Base-by-base conservation (phyloP, 2,888 invertebrate species). In the Ectemnius continuus region DNA sequence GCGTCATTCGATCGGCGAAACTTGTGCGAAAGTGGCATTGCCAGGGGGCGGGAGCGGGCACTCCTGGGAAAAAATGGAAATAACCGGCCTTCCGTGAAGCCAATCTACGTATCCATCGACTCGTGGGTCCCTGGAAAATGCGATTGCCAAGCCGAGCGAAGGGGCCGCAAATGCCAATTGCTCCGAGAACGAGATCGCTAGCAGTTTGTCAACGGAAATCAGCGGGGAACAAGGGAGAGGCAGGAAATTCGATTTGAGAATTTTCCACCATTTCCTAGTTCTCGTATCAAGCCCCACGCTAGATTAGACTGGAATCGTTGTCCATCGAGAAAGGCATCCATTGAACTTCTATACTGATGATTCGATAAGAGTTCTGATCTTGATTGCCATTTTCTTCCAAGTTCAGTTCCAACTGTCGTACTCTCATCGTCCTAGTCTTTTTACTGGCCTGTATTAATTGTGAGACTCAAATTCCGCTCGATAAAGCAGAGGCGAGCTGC, bases 181-280 rank as follows among this genome's bases (percentile, higher is more conserved):
- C 61, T 63, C 59, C 73, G 62, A 36, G 36, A 72, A 82, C 68
- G 73, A 67, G 73, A 72, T 70, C 61, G 67, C 69, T 75, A 73
- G 67, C 59, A 65, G 70, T 67, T 74, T 77, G 73, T 75, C 78
- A 70, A 74, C 70, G 71, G 71, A 75, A 79, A 77, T 73, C 70
- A 75, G 60, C 62, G 67, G 18, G 59, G 60, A 45, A 45, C 48
- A 65, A 63, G 46, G 16, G 16, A 46, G 28, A 60, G 14, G 45
- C 13, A 57, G 70, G 52, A 70, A 61, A 46, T 73, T 68, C 57
- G 61, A 67, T 78, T 70, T 36, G 56, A 46, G 70, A 69, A 70
- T 61, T 67, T 56, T 48, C 18, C 46, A 26, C 13, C 52, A n/a
- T 20, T 1, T 5, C 4, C 2, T 36, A 20, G 14, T 52, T 13